Evolutionary conservation across 2,888 invertebrate species (phyloP).

Genomic region (Patella depressa): DNA sequence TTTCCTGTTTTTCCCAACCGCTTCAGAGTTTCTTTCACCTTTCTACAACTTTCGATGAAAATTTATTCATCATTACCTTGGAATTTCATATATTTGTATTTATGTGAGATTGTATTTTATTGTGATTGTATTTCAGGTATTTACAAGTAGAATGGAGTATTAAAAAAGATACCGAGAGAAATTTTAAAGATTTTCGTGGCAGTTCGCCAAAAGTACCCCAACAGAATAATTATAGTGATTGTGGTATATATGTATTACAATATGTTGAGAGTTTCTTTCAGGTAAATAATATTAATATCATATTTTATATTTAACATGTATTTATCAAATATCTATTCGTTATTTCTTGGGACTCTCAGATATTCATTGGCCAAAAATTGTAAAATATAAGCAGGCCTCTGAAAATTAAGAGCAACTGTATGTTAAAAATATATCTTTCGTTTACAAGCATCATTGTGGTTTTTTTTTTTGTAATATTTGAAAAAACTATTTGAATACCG

Average conservation of each 20-base stretch:
- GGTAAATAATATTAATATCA: slow-evolving; percentile 72
- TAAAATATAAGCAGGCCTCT: not conserved
- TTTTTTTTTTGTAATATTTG: not conserved
- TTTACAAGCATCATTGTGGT: slow-evolving; percentile 14
- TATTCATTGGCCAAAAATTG: not conserved
- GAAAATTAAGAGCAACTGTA: not conserved
- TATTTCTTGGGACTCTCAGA: not conserved
- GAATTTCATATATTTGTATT: no score
- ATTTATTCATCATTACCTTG: no score
- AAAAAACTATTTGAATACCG: not conserved
- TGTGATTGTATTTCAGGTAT: slow-evolving; percentile 33
- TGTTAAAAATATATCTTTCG: not conserved
- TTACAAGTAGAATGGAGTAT: slow-evolving; percentile 74
- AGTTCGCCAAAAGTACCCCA: slow-evolving; percentile 94
- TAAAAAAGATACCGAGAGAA: slow-evolving; percentile 70
- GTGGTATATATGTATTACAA: slow-evolving; percentile 94
- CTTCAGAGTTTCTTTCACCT: no score
- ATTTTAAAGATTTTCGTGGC: slow-evolving; percentile 87
- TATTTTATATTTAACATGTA: not conserved
- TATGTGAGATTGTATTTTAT: no score
- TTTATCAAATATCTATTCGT: not conserved
- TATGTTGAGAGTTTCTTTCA: slow-evolving; percentile 97
- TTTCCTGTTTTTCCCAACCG: no score
- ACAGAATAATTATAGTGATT: slow-evolving; percentile 96
- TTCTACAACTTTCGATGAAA: no score